A percentile compares a stretch with the other conserved stretches of the same genome.
These are phyloP conservation scores for Rhimphoctona megacephalus DNA, from an alignment of 2,888 invertebrate species.

Conservation along the genomic window DNA sequence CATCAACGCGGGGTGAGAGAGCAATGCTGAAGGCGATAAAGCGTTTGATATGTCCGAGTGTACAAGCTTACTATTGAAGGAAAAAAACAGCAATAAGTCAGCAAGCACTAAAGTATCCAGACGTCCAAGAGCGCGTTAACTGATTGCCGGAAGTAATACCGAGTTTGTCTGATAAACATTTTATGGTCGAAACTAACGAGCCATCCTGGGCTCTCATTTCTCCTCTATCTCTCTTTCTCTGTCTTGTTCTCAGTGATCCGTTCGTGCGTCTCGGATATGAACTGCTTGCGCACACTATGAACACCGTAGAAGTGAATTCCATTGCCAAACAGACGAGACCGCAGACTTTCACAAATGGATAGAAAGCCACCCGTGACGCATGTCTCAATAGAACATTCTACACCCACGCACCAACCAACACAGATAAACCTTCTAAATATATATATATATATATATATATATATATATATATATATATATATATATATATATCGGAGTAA, in stretches of 20 bases:
- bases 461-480: background rate
- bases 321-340: conserved; percentile 11
- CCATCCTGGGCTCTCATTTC: conserved; percentile 74
- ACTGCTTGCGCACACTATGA: conserved; percentile 13
- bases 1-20: background rate
- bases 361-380: conserved; percentile 20
- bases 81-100: conserved; percentile 3
- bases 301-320: conserved; percentile 34
- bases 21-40: background rate
- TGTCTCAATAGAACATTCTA: conserved; percentile 56
- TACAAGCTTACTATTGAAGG: background rate
- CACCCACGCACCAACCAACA: conserved; percentile 9
- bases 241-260: conserved; percentile 48
- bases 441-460: conserved; percentile 16
- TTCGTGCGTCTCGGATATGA: conserved; percentile 66
- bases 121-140: conserved; percentile 71
- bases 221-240: conserved; percentile 61
- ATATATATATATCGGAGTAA: conserved; percentile 11
- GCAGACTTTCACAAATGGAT: conserved; percentile 37
- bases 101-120: conserved; percentile 24
- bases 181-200: conserved; percentile 83
- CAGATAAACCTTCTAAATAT: background rate
- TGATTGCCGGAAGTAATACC: conserved; percentile 82
- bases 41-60: background rate
- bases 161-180: conserved; percentile 80